Conservation (phyloP, 92 coral and sea anemone genomes). For the Actinostola sp. region DNA sequence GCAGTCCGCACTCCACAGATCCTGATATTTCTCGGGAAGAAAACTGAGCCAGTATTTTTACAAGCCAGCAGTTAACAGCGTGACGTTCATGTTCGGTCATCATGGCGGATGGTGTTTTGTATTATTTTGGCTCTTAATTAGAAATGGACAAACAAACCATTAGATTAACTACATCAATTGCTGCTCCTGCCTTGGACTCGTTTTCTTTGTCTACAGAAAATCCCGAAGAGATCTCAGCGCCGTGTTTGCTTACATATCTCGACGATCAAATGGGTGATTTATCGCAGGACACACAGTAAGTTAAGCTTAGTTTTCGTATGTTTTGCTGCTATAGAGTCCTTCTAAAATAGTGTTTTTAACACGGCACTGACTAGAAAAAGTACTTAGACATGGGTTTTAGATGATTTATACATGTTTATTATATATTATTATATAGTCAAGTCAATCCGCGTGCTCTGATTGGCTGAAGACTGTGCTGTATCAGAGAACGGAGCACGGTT, state of each 20-base stretch:
- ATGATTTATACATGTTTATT: too few relatives aligned
- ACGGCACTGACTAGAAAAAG: too few relatives aligned
- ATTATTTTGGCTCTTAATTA: neutral
- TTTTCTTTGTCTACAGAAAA: constrained; percentile 56
- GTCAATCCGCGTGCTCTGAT: too few relatives aligned
- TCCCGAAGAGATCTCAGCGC: constrained; percentile 41
- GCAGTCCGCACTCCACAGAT: too few relatives aligned
- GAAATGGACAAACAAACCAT: constrained; percentile 21
- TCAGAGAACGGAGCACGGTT: too few relatives aligned
- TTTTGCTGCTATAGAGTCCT: neutral
- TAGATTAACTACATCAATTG: constrained; percentile 33
- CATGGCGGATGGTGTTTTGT: constrained; percentile 8
- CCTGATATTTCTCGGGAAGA: too few relatives aligned
- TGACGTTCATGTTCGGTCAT: constrained; percentile 20
- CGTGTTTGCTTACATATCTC: constrained; percentile 43
- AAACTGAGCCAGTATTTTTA: too few relatives aligned
- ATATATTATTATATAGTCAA: too few relatives aligned
- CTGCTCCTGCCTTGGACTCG: constrained; percentile 48
- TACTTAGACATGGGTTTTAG: too few relatives aligned
- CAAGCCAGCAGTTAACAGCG: neutral
- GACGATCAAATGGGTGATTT: constrained; percentile 21
- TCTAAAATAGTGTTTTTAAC: too few relatives aligned
- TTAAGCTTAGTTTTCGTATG: neutral
- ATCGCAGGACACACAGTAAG: constrained; percentile 17
- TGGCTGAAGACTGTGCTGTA: too few relatives aligned